Percentiles rank a stretch among this genome's conserved stretches.
These are phyloP conservation scores for Ailuropoda melanoleuca DNA, from an alignment of 2,113 vertebrate species.

Conservation along the genomic window DNA sequence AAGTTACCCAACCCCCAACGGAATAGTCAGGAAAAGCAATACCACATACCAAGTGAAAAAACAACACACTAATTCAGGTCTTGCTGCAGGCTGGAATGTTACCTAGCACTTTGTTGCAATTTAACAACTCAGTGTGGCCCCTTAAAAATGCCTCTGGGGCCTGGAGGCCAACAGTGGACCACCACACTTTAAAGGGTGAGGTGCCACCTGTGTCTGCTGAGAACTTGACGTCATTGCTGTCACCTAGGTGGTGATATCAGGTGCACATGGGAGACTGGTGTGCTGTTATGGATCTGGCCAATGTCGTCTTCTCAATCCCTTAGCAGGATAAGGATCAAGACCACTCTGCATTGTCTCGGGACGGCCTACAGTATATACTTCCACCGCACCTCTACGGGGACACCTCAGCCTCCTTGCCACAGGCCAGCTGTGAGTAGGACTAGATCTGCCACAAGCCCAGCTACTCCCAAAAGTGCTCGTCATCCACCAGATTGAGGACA, in stretches of 20 bases:
- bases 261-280: neutral
- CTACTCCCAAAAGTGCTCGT: neutral
- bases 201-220: neutral
- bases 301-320: neutral
- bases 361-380: neutral
- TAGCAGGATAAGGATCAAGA: neutral
- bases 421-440: neutral
- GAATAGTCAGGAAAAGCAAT: neutral
- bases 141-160: neutral
- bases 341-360: neutral
- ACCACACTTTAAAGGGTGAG: neutral
- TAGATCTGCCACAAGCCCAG: too few relatives aligned
- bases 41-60: neutral
- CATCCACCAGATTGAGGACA: neutral
- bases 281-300: neutral
- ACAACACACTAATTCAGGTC: neutral
- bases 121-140: neutral
- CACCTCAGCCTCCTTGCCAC: too few relatives aligned
- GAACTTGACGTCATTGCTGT: neutral
- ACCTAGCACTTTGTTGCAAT: too few relatives aligned
- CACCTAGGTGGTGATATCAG: neutral
- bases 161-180: neutral
- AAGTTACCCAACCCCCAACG: neutral
- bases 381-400: too few relatives aligned
- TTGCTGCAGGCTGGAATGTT: neutral